phyloP scores from a whole-genome alignment of 2,888 invertebrate species.

The Periphyllus acericola region DNA sequence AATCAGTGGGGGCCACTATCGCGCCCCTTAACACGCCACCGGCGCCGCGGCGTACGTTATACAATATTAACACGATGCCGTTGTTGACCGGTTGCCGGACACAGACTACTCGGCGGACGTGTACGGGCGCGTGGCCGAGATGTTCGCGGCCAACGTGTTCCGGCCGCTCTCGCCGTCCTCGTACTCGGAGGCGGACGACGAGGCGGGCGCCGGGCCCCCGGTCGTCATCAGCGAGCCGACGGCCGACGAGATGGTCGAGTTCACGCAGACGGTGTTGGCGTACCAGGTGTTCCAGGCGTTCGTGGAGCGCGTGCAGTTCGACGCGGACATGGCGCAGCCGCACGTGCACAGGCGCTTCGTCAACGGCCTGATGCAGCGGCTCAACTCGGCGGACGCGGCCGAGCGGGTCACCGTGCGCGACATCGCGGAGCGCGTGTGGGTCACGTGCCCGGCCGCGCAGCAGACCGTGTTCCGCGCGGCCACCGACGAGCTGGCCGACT shows the following conservation, averaged over 20 bases:
- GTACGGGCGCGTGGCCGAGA: slow-evolving; percentile 22
- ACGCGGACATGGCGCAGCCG: slow-evolving; percentile 2
- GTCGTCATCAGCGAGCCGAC: no score
- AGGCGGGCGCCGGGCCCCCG: background rate
- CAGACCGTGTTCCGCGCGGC: background rate
- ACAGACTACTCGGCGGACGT: slow-evolving; percentile 9
- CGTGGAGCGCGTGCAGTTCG: slow-evolving; percentile 5
- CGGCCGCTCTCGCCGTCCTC: slow-evolving; percentile 30
- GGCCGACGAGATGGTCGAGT: background rate
- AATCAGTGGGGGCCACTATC: no score
- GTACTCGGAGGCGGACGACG: slow-evolving; percentile 1
- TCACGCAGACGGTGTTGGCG: slow-evolving; percentile 5
- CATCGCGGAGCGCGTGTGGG: background rate
- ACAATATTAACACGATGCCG: no score
- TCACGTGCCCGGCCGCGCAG: background rate
- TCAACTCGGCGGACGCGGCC: background rate
- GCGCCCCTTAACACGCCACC: no score
- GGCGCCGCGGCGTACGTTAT: no score
- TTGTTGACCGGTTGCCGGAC: no score
- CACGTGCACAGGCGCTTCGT: slow-evolving; percentile 31
- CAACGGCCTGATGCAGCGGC: slow-evolving; percentile 23
- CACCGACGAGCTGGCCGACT: slow-evolving; percentile 38
- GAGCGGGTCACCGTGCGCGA: slow-evolving; percentile 25
- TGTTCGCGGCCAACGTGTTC: slow-evolving; percentile 40
- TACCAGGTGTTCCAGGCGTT: slow-evolving; percentile 34